Conservation (phyloP, 2,113 vertebrate species). For the Alligator sinensis region DNA sequence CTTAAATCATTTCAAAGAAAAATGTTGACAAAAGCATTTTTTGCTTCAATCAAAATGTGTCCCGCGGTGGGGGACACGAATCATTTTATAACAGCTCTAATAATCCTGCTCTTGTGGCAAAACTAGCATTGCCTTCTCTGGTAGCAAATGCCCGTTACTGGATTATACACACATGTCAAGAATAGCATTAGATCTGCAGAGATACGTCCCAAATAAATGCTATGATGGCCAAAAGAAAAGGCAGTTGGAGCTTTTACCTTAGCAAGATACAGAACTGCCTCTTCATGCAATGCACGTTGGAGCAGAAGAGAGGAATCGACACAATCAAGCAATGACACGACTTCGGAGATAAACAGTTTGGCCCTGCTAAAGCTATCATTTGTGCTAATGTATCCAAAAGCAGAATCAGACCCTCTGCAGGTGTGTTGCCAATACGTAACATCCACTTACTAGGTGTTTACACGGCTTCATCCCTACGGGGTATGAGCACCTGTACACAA, state of each 20-base stretch:
- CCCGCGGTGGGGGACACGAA: fast-evolving
- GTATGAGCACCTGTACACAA: background rate
- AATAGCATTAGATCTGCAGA: background rate
- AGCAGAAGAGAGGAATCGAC: background rate
- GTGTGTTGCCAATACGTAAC: background rate
- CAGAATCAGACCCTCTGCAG: background rate
- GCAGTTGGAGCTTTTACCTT: background rate
- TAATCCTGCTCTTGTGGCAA: background rate
- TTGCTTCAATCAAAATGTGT: background rate
- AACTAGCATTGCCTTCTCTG: background rate
- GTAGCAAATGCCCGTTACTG: background rate
- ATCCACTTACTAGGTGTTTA: background rate
- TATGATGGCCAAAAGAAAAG: background rate
- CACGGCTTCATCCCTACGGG: fast-evolving
- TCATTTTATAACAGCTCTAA: background rate
- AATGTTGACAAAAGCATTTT: background rate
- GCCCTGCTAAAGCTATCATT: background rate
- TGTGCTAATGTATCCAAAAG: background rate
- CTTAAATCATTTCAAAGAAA: background rate
- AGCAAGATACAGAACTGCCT: background rate
- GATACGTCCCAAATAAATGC: background rate
- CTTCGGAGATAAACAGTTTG: background rate
- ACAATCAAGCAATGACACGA: too few species aligned
- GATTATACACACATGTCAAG: background rate
- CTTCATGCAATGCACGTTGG: too few species aligned